phyloP scores from a whole-genome alignment of 2,797 vertebrate species.

The Pangasius krempfi region DNA sequence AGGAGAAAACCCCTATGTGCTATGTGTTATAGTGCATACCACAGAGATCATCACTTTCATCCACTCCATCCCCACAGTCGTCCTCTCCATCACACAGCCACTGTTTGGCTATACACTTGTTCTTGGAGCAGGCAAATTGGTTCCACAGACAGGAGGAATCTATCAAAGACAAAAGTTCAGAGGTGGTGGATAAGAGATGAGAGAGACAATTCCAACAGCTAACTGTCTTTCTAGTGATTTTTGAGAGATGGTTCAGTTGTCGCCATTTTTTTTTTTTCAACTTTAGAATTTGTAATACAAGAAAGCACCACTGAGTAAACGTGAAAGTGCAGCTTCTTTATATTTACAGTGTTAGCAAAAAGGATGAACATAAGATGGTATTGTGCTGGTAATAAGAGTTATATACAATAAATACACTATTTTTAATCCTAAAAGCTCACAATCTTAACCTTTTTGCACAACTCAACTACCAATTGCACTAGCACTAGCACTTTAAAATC shows the following conservation, averaged over 20 bases:
- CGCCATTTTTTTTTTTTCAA: not conserved
- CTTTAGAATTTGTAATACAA: constrained; percentile 23
- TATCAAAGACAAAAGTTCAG: constrained; percentile 44
- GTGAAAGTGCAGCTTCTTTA: not conserved
- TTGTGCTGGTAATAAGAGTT: not conserved
- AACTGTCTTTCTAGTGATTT: constrained; percentile 18
- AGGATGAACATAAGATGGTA: not conserved
- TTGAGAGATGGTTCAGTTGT: not conserved
- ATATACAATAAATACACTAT: not conserved
- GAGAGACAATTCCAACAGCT: constrained; percentile 4
- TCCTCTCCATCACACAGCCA: constrained; percentile 97
- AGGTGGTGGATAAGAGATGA: constrained; percentile 32
- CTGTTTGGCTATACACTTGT: constrained; percentile 95
- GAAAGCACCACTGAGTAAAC: not conserved
- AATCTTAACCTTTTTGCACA: not conserved
- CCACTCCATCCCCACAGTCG: constrained; percentile 91
- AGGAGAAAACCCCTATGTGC: no score
- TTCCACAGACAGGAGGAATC: constrained; percentile 93
- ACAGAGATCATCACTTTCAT: constrained; percentile 90
- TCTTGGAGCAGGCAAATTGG: constrained; percentile 96
- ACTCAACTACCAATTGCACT: not conserved
- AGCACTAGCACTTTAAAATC: not conserved
- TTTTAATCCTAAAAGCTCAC: not conserved
- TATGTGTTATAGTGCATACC: constrained; percentile 69
- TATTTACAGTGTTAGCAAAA: not conserved